phyloP scores from a whole-genome alignment of 2,113 vertebrate genomes.

The Colinus virginianus region DNA sequence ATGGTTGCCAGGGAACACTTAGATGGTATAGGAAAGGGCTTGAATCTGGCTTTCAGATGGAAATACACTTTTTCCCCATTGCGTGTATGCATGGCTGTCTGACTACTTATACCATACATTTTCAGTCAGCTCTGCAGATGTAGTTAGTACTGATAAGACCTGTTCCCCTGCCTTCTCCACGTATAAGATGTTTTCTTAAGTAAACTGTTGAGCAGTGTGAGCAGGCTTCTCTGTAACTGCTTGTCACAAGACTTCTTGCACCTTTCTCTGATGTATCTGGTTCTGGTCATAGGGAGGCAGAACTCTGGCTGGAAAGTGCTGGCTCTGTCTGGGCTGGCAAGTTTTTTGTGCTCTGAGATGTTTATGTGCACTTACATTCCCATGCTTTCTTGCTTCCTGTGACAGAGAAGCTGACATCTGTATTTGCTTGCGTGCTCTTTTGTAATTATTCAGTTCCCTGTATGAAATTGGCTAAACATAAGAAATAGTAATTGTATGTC shows the following conservation, averaged over 20 bases:
- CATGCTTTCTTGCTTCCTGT: background rate
- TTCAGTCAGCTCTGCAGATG: background rate
- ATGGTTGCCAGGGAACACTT: background rate
- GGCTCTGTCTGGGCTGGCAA: background rate
- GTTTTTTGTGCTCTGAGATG: background rate
- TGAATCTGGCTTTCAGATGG: slow-evolving; percentile 28
- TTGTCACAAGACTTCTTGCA: slow-evolving; percentile 1
- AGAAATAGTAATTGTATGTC: slow-evolving; percentile 3
- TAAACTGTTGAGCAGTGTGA: background rate
- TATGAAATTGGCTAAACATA: background rate
- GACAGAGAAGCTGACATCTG: background rate
- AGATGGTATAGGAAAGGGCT: background rate
- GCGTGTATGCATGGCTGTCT: background rate
- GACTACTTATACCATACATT: background rate
- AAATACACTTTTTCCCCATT: background rate
- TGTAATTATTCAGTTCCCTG: slow-evolving; percentile 7
- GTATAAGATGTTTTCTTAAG: background rate
- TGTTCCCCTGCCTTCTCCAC: background rate
- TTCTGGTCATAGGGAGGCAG: slow-evolving; percentile 6
- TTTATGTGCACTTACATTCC: slow-evolving; percentile 1
- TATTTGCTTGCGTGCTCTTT: slow-evolving; percentile 16
- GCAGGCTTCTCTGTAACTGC: background rate
- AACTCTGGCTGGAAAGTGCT: slow-evolving; percentile 10
- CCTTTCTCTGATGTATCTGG: slow-evolving; percentile 65
- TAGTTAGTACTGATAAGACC: background rate